phyloP scores from a whole-genome alignment of 2,797 vertebrate species.

The Podarcis lilfordi region DNA sequence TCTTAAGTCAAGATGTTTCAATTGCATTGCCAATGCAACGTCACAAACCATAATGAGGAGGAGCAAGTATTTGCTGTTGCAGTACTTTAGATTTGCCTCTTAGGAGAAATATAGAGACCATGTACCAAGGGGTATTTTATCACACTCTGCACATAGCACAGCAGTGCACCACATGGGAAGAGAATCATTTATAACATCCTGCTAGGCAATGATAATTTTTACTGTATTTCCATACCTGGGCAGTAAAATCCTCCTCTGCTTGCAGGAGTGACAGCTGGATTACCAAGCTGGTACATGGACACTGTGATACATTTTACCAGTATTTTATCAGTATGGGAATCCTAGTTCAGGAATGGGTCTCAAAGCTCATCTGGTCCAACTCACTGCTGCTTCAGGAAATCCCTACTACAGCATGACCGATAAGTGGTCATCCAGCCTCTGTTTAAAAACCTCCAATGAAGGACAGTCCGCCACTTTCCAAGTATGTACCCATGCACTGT shows the following conservation, averaged over 20 bases:
- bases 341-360: too few relatives aligned
- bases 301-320: neutral
- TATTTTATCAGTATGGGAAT: too few relatives aligned
- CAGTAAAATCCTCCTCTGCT: neutral
- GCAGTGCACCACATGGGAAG: neutral
- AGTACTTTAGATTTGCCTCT: neutral
- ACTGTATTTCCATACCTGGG: neutral
- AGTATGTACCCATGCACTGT: neutral
- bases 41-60: neutral
- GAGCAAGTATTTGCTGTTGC: neutral
- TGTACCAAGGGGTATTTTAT: neutral
- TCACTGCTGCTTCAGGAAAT: neutral
- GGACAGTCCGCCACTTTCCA: neutral
- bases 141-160: neutral
- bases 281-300: neutral
- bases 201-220: neutral
- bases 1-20: neutral
- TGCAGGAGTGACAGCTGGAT: neutral
- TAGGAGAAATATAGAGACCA: neutral
- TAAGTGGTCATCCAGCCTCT: neutral
- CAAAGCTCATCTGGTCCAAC: neutral
- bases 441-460: neutral
- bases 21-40: neutral
- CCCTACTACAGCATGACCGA: neutral
- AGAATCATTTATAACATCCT: neutral